A percentile compares a stretch with the other conserved stretches of the same genome.
These are phyloP conservation scores for Conus betulinus DNA, from an alignment of 1,140 invertebrate genomes.

Conservation along the genomic window DNA sequence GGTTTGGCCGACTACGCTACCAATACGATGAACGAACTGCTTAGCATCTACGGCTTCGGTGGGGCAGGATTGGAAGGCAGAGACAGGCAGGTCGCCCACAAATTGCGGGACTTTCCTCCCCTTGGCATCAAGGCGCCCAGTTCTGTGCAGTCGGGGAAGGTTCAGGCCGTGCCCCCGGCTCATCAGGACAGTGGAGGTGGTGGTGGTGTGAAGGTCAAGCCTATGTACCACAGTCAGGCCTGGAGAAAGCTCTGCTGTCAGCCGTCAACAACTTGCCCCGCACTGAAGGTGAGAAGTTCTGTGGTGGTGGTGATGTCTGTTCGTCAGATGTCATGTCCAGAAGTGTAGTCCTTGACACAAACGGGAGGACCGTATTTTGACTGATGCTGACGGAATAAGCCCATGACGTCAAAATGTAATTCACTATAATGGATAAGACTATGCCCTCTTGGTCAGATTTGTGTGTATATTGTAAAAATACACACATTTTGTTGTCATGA, in stretches of 20 bases:
- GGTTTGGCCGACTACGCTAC: conserved; percentile 83
- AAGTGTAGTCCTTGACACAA: too few relatives aligned
- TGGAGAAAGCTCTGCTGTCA: conserved; percentile 13
- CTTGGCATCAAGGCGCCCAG: neutral
- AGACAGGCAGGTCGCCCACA: neutral
- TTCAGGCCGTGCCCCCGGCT: neutral
- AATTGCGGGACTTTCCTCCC: neutral
- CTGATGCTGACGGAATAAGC: too few relatives aligned
- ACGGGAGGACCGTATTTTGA: too few relatives aligned
- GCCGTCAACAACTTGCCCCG: conserved; percentile 5
- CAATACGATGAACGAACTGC: conserved; percentile 85
- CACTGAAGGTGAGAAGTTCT: conserved; percentile 15
- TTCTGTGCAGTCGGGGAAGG: neutral
- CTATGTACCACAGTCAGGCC: neutral
- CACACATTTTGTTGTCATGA: too few relatives aligned
- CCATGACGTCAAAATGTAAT: too few relatives aligned
- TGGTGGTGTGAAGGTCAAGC: conserved; percentile 1
- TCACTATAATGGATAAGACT: too few relatives aligned
- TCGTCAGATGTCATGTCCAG: too few relatives aligned
- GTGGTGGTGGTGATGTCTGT: too few relatives aligned
- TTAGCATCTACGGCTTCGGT: conserved; percentile 82
- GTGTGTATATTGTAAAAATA: too few relatives aligned
- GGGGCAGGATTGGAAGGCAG: conserved; percentile 12
- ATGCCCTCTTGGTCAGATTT: too few relatives aligned
- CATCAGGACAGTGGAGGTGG: neutral